Evolutionary conservation across 2,888 invertebrate genomes (phyloP).

Genomic region (Cacoxenus indagator): DNA sequence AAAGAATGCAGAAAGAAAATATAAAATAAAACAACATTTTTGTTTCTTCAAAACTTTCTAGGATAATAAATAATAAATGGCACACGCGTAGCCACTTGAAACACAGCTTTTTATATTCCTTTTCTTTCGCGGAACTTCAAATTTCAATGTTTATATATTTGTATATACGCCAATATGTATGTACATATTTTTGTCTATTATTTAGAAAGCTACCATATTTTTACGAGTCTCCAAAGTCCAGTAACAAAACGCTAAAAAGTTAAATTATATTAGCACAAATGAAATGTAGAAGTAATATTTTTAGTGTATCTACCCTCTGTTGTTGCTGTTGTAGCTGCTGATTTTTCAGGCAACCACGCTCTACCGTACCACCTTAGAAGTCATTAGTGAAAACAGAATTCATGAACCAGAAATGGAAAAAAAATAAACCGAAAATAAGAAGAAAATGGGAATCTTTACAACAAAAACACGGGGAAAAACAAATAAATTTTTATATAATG

Average conservation of each 20-base stretch:
- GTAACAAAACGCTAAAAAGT: constrained; percentile 36
- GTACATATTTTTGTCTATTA: constrained; percentile 17
- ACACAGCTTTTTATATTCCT: too few species aligned
- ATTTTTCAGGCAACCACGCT: neutral
- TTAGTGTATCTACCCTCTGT: constrained; percentile 1
- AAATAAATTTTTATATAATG: constrained; percentile 9
- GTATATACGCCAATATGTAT: too few species aligned
- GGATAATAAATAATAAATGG: neutral
- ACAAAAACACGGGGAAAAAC: constrained; percentile 4
- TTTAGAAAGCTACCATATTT: neutral
- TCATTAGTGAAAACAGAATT: neutral
- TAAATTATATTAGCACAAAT: constrained; percentile 60
- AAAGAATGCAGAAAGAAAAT: neutral
- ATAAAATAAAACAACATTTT: neutral
- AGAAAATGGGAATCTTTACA: too few species aligned
- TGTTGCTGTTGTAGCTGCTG: neutral
- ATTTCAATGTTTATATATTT: too few species aligned
- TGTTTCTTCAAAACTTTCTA: neutral
- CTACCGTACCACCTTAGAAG: neutral
- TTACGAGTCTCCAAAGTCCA: constrained; percentile 57
- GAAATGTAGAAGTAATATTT: constrained; percentile 20
- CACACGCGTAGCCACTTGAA: constrained; percentile 7
- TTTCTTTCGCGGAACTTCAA: too few species aligned
- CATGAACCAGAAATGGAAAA: neutral
- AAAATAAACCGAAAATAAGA: too few species aligned